Percentiles rank a stretch among this genome's conserved stretches.
Conservation (phyloP, 2,113 vertebrate species). For the Turdus rufiventris region DNA sequence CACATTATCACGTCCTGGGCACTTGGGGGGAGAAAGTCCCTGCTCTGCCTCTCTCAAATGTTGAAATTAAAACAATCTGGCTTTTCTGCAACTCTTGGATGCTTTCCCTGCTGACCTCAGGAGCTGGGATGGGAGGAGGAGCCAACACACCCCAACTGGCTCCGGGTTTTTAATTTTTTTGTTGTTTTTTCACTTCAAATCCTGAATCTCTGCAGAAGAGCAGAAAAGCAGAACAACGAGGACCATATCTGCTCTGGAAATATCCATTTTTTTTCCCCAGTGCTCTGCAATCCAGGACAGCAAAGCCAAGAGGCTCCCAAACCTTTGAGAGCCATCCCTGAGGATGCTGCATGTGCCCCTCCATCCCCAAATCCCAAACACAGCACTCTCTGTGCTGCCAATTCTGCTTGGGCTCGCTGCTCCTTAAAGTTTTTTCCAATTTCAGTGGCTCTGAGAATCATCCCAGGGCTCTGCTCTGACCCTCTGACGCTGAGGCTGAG, state of each 20-base stretch:
- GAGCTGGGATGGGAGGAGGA: slow-evolving; percentile 49
- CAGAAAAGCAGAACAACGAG: neutral
- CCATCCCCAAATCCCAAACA: rapidly evolving
- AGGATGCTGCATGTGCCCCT: neutral
- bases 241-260: neutral
- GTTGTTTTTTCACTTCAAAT: neutral
- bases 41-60: neutral
- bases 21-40: neutral
- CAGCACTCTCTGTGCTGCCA: neutral
- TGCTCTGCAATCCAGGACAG: neutral
- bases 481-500: rapidly evolving
- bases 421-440: neutral
- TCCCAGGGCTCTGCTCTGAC: neutral
- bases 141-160: neutral
- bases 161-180: neutral
- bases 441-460: neutral
- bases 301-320: rapidly evolving
- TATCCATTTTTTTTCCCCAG: neutral
- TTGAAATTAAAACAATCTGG: slow-evolving; percentile 45
- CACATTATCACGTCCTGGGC: neutral
- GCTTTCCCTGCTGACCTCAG: slow-evolving; percentile 52
- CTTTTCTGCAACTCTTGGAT: slow-evolving; percentile 34
- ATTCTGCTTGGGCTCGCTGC: neutral
- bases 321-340: rapidly evolving
- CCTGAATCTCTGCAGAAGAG: slow-evolving; percentile 3